Evolutionary conservation across 2,113 vertebrate species (phyloP), one percentile per base, ranked within the genome.

Genomic region (Fulica atra): DNA sequence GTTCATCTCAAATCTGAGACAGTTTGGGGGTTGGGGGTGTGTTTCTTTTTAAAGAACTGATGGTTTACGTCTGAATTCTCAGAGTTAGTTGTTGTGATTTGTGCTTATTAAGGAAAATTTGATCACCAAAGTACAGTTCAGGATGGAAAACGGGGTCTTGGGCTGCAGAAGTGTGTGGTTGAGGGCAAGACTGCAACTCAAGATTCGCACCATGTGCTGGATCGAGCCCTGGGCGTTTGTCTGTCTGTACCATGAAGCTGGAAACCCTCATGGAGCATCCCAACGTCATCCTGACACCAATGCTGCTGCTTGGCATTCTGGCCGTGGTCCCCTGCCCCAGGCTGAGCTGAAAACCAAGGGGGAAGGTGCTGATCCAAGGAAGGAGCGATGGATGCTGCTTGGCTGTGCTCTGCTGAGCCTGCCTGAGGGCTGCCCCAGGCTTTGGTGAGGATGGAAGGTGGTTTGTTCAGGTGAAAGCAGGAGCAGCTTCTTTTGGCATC

Each of bases 401-500:
- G 20, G n/a, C 36, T 11, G 24, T 1, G 21, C 26, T 5, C 33
- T 2, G 11, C 11, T 1, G 6, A 53, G 48, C 38, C 57, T 17
- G 36, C 81, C 33, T 3, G 2, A 3, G 38, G 42, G 40, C 21
- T 18, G 20, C 4, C 2, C 33, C 36, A 9, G 20, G 0, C 10
- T 1, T 8, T 3, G 2, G 36, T 2, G 4, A 9, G 17, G 73
- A 10, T 4, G 23, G 5, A 5, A 15, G 36, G 42, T 0, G 25
- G 13, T 7, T 71, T 10, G 26, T 13, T 36, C 15, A 4, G 36
- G 25, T 8, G 21, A 36, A 10, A 17, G 56, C 69, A 15, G 61
- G 36, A 59, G 36, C 9, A 16, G n/a, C n/a, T 20, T 2, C 5
- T 84, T 77, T 56, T 64, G 64, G 35, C 21, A 11, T 7, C 21